These are phyloP conservation scores for Protobothrops flavoviridis DNA, from an alignment of 2,113 vertebrate species.

Conservation along the genomic window DNA sequence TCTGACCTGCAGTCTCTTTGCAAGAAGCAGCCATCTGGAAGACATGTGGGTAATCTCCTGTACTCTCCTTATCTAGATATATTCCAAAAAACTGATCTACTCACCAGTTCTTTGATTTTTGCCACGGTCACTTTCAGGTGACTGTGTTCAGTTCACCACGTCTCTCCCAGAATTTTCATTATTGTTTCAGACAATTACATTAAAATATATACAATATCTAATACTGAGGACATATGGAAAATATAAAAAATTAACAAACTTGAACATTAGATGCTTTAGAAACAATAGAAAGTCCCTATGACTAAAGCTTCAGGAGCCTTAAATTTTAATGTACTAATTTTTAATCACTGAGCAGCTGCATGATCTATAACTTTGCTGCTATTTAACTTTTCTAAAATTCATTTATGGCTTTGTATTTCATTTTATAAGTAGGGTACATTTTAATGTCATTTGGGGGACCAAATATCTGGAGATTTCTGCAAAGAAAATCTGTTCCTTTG, in stretches of 20 bases:
- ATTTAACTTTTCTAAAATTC: background rate
- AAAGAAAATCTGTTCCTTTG: background rate
- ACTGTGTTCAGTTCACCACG: background rate
- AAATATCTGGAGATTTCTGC: background rate
- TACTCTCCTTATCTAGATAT: background rate
- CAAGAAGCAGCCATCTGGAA: background rate
- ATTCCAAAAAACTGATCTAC: background rate
- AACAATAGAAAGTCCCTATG: background rate
- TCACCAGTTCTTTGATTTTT: background rate
- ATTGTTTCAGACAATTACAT: background rate
- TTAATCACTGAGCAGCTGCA: background rate
- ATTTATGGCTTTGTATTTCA: background rate
- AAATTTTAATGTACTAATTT: background rate
- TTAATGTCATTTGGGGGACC: background rate
- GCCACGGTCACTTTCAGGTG: background rate
- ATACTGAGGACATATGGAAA: background rate
- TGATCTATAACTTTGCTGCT: background rate
- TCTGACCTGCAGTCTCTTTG: background rate
- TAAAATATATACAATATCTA: background rate
- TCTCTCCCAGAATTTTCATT: background rate
- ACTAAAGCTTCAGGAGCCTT: background rate
- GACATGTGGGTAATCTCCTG: background rate
- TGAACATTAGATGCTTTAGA: background rate
- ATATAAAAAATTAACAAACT: background rate
- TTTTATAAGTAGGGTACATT: background rate